Base-by-base conservation (phyloP, 92 coral and sea anemone species). In the Phenganax subtilis region DNA sequence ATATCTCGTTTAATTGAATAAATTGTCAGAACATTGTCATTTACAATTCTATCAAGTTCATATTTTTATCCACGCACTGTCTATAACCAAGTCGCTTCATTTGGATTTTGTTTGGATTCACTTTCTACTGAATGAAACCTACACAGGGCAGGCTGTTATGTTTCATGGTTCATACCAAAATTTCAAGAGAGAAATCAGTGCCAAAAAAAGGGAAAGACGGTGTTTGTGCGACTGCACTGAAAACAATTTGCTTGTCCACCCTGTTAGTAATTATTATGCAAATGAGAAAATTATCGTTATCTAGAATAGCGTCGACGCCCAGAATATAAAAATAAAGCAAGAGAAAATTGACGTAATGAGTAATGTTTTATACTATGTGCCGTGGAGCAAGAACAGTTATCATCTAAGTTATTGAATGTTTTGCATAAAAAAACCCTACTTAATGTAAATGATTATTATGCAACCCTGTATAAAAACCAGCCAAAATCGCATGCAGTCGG, bases 391-490 rank as follows among this genome's bases (percentile, higher is more conserved):
- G 7, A 59, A 59, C 27, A 59, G 65, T 14, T 59, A 59, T 1
- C 27, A 59, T 14, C 16, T 7, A 59, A 59, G 65, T 59, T 59
- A 14, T 59, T 59, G 65, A 59, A 59, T 37, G 47, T 37, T 5
- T 59, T 59, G 65, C 58, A 72, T 44, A 72, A 47, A 47, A 47
- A 72, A 10, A 57, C 77, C 57, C 10, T 12, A 72, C 12, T 72
- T 72, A 72, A 44, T 52, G 77, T 31, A 72, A 72, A 72, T 72
- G 15, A 52, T 72, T 72, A 44, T 52, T 72, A 72, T 72, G 57
- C 77, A 72, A 72, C 57, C 27, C 27, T 59, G 65, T 25, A 59
- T 6, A 59, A 59, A 59, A 59, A 59, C 31, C 57, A n/a, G 77
- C 77, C 57, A 72, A 72, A 72, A 72, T 52, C 16, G 0, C 57